phyloP scores from a whole-genome alignment of 2,888 invertebrate species.

The Atethmia centrago region DNA sequence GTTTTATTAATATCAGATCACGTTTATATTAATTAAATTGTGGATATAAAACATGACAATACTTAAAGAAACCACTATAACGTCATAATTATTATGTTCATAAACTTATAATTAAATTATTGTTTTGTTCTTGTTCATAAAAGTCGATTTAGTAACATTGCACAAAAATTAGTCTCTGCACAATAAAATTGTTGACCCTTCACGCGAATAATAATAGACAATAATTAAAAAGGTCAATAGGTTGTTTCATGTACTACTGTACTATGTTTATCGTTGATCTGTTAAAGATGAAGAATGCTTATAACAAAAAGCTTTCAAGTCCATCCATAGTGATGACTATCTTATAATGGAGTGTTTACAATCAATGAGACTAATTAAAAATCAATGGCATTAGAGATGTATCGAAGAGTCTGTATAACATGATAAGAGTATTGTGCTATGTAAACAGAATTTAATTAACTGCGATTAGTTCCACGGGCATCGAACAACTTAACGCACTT shows the following conservation, averaged over 20 bases:
- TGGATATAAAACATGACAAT: constrained; percentile 17
- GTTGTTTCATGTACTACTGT: constrained; percentile 20
- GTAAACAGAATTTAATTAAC: constrained; percentile 38
- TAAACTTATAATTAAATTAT: constrained; percentile 16
- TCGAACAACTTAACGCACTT: constrained; percentile 8
- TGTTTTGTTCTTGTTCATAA: constrained; percentile 10
- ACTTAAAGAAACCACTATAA: constrained; percentile 6
- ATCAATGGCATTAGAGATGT: constrained; percentile 45
- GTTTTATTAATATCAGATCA: constrained; percentile 34
- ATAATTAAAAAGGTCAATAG: constrained; percentile 26
- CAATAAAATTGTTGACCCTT: neutral
- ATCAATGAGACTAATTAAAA: constrained; percentile 57
- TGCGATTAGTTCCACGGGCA: constrained; percentile 9
- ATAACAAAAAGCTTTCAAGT: constrained; percentile 38
- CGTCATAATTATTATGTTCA: neutral
- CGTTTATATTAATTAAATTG: constrained; percentile 25
- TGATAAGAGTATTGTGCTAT: constrained; percentile 35
- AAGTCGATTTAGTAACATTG: constrained; percentile 3
- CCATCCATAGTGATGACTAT: constrained; percentile 37
- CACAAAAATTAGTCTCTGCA: neutral
- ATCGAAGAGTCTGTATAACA: constrained; percentile 9
- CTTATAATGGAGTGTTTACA: constrained; percentile 50
- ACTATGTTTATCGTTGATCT: constrained; percentile 25
- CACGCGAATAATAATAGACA: neutral
- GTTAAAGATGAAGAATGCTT: constrained; percentile 39